These are phyloP conservation scores for Sebastes cheni DNA, from an alignment of 2,797 vertebrate species.

Conservation along the genomic window DNA sequence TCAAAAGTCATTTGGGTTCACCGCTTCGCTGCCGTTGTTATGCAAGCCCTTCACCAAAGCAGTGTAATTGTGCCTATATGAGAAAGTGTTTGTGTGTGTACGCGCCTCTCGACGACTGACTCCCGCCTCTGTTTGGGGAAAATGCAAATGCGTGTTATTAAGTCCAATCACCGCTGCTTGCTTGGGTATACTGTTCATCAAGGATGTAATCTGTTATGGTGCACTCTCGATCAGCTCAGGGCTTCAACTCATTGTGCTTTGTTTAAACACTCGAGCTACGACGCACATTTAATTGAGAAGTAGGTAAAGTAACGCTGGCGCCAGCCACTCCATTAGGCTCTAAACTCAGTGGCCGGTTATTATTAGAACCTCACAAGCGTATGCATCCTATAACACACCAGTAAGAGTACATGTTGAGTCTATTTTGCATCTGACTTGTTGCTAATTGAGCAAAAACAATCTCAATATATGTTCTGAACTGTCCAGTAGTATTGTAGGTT, in stretches of 20 bases:
- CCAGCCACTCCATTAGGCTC: not conserved
- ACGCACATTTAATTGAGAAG: constrained; percentile 2
- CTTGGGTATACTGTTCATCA: constrained; percentile 46
- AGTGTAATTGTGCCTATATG: constrained; percentile 38
- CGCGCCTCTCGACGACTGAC: constrained; percentile 4
- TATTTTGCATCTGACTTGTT: not conserved
- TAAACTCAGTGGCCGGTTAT: not conserved
- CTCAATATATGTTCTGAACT: not conserved
- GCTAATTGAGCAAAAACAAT: not conserved
- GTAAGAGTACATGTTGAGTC: not conserved
- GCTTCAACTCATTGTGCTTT: not conserved
- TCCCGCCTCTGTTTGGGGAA: constrained; percentile 42
- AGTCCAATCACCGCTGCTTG: constrained; percentile 52
- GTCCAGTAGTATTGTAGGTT: not conserved
- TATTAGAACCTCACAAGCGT: not conserved
- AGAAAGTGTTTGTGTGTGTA: constrained; percentile 29
- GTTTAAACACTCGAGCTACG: not conserved
- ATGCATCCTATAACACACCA: not conserved
- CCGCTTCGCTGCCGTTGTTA: constrained; percentile 49
- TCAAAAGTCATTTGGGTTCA: constrained; percentile 58
- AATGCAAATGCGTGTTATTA: constrained; percentile 62
- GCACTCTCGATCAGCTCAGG: not conserved
- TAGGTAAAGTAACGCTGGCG: not conserved
- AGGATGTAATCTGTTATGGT: constrained; percentile 40
- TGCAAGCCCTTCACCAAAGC: constrained; percentile 32